Percentiles rank a stretch among this genome's conserved stretches.
Conservation (phyloP, 2,888 invertebrate genomes). For the Aphodius granarius region DNA sequence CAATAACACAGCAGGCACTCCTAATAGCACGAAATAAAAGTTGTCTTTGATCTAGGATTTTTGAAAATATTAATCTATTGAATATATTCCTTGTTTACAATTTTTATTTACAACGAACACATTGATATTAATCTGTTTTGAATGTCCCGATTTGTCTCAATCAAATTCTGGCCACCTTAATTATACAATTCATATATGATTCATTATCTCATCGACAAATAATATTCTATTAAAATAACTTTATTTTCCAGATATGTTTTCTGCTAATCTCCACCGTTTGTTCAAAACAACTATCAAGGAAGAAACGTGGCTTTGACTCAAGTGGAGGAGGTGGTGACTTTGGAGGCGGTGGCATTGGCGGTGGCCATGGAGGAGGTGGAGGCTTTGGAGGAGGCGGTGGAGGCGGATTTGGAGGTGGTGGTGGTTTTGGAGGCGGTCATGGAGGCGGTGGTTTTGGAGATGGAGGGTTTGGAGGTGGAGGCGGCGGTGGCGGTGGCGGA, state of each 20-base stretch:
- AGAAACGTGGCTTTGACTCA: conserved; percentile 36
- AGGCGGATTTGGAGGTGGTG: conserved; percentile 16
- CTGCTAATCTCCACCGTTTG: neutral
- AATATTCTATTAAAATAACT: neutral
- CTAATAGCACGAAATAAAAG: too few relatives aligned
- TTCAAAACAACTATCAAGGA: conserved; percentile 10
- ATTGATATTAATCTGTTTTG: too few relatives aligned
- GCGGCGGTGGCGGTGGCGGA: conserved; percentile 19
- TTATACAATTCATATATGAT: too few relatives aligned
- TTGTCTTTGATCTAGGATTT: too few relatives aligned
- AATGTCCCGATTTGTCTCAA: too few relatives aligned
- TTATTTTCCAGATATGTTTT: conserved; percentile 5
- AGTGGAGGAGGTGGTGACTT: conserved; percentile 31
- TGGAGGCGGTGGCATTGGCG: conserved; percentile 27
- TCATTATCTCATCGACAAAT: too few relatives aligned
- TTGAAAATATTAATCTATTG: too few relatives aligned
- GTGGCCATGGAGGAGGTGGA: conserved; percentile 15
- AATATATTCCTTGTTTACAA: too few relatives aligned
- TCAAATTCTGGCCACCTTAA: too few relatives aligned
- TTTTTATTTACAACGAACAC: too few relatives aligned
- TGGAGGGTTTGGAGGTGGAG: conserved; percentile 12
- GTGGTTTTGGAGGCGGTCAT: conserved; percentile 16
- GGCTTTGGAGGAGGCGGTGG: conserved; percentile 8
- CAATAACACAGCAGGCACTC: too few relatives aligned
- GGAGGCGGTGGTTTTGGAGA: conserved; percentile 14